Conservation (phyloP, 2,113 vertebrate species). For the Rhinolophus ferrumequinum region DNA sequence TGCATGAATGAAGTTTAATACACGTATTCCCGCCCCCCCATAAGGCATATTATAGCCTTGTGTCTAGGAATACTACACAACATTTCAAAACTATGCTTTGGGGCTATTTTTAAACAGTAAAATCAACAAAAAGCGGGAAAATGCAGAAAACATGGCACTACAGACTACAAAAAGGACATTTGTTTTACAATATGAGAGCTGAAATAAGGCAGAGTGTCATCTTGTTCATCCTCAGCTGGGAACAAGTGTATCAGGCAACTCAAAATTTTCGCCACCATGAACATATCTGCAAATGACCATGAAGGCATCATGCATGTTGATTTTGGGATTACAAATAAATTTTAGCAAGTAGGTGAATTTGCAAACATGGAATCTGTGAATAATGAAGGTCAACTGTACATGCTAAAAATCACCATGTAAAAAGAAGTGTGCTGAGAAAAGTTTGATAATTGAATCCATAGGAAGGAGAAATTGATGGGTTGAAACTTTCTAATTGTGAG, state of each 20-base stretch:
- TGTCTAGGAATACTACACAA: neutral
- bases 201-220: neutral
- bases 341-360: neutral
- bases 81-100: neutral
- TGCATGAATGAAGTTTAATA: neutral
- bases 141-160: neutral
- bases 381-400: neutral
- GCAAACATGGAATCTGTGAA: neutral
- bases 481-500: neutral
- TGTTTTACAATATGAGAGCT: neutral
- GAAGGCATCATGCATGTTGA: neutral
- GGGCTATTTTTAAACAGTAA: neutral
- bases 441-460: neutral
- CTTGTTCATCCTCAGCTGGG: neutral
- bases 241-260: neutral
- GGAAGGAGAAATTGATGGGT: neutral
- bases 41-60: neutral
- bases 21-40: neutral
- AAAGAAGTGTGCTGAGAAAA: neutral
- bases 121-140: neutral
- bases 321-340: neutral
- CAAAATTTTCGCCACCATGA: neutral
- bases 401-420: neutral
- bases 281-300: neutral
- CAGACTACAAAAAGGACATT: neutral